Evolutionary conservation across 1,140 invertebrate species (phyloP).

Genomic region (Eupristina koningsbergeri): DNA sequence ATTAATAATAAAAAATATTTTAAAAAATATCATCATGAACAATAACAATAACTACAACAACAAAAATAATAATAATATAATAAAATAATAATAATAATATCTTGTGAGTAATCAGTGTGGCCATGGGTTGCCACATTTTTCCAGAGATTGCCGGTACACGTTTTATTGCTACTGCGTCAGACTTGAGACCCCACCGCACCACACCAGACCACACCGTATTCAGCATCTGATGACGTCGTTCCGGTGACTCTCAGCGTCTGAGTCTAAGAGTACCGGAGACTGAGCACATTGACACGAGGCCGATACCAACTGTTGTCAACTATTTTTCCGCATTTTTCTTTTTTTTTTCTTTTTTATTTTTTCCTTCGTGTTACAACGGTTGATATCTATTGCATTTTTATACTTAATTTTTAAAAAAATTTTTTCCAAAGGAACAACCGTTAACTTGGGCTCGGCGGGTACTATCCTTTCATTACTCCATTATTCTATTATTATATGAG

Average conservation of each 20-base stretch:
- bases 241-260: not conserved
- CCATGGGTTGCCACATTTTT: constrained; percentile 21
- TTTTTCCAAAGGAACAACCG: not conserved
- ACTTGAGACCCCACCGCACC: no score
- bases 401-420: not conserved
- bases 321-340: not conserved
- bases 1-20: no score
- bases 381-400: not conserved
- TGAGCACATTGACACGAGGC: constrained; percentile 29
- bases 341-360: no score
- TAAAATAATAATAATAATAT: not conserved
- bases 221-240: constrained; percentile 12
- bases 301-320: not conserved
- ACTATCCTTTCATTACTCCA: no score
- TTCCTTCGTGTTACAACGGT: no score
- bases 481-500: no score
- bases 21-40: no score
- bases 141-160: constrained; percentile 14
- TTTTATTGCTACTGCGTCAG: constrained; percentile 3
- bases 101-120: constrained; percentile 8
- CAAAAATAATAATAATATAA: not conserved
- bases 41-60: not conserved
- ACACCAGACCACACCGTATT: not conserved
- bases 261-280: not conserved
- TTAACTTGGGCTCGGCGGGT: no score